These are phyloP conservation scores for Brachionus plicatilis DNA, from an alignment of 1,140 invertebrate genomes.

Conservation along the genomic window DNA sequence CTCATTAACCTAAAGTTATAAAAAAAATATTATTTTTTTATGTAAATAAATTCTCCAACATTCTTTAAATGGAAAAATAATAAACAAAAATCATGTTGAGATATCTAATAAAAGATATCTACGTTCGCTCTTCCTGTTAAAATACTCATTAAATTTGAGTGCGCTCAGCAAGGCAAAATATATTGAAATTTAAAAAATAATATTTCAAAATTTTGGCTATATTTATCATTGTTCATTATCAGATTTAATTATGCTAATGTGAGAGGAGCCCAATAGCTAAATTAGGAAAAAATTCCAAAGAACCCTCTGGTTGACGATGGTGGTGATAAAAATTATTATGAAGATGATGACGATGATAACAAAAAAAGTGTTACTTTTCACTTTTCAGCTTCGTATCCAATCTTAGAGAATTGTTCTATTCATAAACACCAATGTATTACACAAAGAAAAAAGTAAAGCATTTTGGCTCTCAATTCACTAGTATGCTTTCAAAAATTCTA, in stretches of 20 bases:
- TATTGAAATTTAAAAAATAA: background rate
- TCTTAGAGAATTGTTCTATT: background rate
- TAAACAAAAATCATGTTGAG: background rate
- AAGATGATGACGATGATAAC: background rate
- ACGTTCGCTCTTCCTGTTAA: background rate
- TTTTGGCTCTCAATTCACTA: background rate
- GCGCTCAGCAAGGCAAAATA: background rate
- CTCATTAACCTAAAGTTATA: constrained; percentile 19
- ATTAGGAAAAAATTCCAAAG: background rate
- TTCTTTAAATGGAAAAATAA: background rate
- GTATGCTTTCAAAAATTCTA: background rate
- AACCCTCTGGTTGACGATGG: background rate
- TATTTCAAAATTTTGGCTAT: constrained; percentile 8
- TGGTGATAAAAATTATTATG: background rate
- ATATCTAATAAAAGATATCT: background rate
- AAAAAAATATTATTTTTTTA: background rate
- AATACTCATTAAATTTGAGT: background rate
- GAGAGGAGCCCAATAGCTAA: background rate
- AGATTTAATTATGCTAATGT: constrained; percentile 36
- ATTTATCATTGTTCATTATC: constrained; percentile 19
- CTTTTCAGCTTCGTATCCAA: background rate
- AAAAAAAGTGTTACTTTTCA: background rate
- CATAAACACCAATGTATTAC: background rate
- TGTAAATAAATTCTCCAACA: background rate
- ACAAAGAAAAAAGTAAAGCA: constrained; percentile 14